Evolutionary conservation across 2,888 invertebrate genomes (phyloP).

Genomic region (Stenichneumon culpator): DNA sequence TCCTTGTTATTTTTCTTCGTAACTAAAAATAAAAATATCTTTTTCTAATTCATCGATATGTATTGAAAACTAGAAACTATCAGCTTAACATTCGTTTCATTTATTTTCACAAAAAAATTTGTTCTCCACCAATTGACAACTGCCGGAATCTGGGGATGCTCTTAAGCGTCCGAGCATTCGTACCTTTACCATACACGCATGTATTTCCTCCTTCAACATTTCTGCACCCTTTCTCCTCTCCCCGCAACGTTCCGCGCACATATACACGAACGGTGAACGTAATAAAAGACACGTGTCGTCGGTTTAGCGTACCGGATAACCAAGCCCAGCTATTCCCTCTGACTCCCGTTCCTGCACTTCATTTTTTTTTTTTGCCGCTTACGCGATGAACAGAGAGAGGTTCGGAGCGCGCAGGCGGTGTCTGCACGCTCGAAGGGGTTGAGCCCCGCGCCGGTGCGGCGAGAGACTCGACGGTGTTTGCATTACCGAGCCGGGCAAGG

Average conservation of each 20-base stretch:
- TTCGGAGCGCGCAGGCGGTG: neutral
- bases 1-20: too few species aligned
- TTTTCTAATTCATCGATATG: too few species aligned
- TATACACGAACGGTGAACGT: slow-evolving; percentile 16
- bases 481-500: slow-evolving; percentile 56
- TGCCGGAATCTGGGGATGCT: too few species aligned
- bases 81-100: too few species aligned
- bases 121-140: too few species aligned
- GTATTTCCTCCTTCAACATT: neutral
- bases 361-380: neutral
- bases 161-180: too few species aligned
- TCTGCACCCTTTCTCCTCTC: neutral
- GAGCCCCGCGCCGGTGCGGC: slow-evolving; percentile 7
- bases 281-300: slow-evolving; percentile 49
- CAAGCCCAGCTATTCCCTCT: slow-evolving; percentile 12
- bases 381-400: slow-evolving; percentile 24
- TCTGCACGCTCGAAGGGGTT: slow-evolving; percentile 8
- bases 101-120: too few species aligned
- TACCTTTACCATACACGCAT: too few species aligned
- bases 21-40: too few species aligned
- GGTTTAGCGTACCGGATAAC: slow-evolving; percentile 22
- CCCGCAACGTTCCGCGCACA: neutral
- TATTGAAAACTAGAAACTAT: too few species aligned
- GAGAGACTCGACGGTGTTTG: slow-evolving; percentile 59
- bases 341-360: neutral